Evolutionary conservation across 2,113 vertebrate genomes (phyloP).

Genomic region (Daboia siamensis): DNA sequence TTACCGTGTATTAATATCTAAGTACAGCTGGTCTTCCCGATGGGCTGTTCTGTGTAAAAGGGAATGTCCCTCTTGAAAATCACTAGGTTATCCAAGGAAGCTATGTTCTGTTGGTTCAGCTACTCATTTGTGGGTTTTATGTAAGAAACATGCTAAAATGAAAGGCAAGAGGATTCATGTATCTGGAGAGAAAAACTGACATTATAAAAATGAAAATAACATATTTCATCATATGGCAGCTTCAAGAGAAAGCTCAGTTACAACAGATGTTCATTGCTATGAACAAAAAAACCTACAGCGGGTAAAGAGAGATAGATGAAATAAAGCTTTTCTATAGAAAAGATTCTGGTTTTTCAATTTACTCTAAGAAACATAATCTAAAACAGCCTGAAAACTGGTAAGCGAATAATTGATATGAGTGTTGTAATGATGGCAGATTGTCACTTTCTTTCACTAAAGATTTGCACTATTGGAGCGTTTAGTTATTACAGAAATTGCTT

Average conservation of each 20-base stretch:
- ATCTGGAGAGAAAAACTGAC: constrained; percentile 50
- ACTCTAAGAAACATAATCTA: neutral
- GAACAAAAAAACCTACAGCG: constrained; percentile 23
- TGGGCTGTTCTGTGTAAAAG: constrained; percentile 58
- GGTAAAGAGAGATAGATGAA: neutral
- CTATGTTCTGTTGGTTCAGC: constrained; percentile 64
- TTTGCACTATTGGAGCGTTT: neutral
- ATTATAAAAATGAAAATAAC: constrained; percentile 57
- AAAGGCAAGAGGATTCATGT: constrained; percentile 50
- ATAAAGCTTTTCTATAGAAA: neutral
- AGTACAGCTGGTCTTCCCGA: constrained; percentile 41
- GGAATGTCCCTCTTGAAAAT: constrained; percentile 47
- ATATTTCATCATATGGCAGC: constrained; percentile 40
- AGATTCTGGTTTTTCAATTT: neutral
- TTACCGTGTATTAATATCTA: constrained; percentile 44
- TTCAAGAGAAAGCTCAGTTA: constrained; percentile 34
- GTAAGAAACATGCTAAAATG: constrained; percentile 56
- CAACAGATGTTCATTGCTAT: constrained; percentile 52
- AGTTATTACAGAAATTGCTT: neutral
- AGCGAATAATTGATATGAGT: neutral
- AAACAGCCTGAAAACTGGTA: neutral
- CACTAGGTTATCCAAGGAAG: constrained; percentile 40
- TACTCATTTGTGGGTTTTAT: constrained; percentile 71
- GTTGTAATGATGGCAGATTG: neutral
- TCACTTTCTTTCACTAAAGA: neutral